phyloP scores from a whole-genome alignment of 2,113 vertebrate genomes.

The Lepisosteus oculatus region DNA sequence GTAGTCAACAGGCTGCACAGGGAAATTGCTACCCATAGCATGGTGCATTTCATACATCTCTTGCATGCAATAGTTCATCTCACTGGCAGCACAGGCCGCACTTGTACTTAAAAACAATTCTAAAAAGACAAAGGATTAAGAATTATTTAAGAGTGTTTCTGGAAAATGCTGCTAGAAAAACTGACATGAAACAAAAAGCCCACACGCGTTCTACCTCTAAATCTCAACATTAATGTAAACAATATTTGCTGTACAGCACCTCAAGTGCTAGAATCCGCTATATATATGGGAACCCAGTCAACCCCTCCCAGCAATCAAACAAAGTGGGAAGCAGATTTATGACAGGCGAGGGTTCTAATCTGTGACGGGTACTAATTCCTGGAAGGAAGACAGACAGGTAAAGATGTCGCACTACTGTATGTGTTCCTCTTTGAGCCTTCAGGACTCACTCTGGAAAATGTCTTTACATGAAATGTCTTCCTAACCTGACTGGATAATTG shows the following conservation, averaged over 20 bases:
- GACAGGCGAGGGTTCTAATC: slow-evolving; percentile 84
- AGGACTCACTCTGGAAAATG: no score
- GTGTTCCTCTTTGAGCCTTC: not conserved
- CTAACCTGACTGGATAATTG: no score
- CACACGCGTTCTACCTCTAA: not conserved
- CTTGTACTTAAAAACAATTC: slow-evolving; percentile 10
- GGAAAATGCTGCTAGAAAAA: not conserved
- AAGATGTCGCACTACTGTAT: slow-evolving; percentile 57
- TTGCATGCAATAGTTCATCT: slow-evolving; percentile 89
- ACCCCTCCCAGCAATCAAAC: slow-evolving; percentile 58
- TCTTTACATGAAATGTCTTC: no score
- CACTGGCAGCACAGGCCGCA: slow-evolving; percentile 15
- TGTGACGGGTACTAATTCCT: slow-evolving; percentile 80
- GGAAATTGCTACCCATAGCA: slow-evolving; percentile 66
- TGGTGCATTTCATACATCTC: slow-evolving; percentile 83
- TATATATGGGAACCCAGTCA: slow-evolving; percentile 61
- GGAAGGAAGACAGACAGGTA: slow-evolving; percentile 67
- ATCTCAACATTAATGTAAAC: not conserved
- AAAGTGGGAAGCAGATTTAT: slow-evolving; percentile 85
- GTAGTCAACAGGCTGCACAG: slow-evolving; percentile 75
- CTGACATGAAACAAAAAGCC: not conserved
- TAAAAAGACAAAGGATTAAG: not conserved
- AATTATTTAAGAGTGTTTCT: not conserved
- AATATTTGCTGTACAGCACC: slow-evolving; percentile 32
- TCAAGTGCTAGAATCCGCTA: slow-evolving; percentile 59